Evolutionary conservation across 2,888 invertebrate genomes (phyloP).

Genomic region (Ganaspis brasiliensis): DNA sequence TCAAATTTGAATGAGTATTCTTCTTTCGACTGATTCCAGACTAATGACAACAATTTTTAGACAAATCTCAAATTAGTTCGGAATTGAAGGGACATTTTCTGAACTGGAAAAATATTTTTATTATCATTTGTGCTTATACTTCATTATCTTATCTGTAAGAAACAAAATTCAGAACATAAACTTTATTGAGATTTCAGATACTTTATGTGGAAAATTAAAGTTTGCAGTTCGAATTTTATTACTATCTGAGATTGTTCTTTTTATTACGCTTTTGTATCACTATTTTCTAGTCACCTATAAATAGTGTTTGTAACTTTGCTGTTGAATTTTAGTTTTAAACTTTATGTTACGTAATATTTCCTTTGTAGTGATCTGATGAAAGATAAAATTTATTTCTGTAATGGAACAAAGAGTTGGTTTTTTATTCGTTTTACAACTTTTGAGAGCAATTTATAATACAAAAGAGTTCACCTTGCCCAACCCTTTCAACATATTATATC

Average conservation of each 20-base stretch:
- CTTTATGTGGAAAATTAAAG: not conserved
- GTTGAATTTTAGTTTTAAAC: slow-evolving; percentile 12
- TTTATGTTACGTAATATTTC: slow-evolving; percentile 24
- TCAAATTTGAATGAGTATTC: too few relatives aligned
- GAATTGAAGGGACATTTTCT: not conserved
- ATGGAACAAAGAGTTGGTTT: not conserved
- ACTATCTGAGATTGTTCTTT: not conserved
- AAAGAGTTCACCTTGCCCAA: not conserved
- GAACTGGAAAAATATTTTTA: not conserved
- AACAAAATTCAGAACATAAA: not conserved
- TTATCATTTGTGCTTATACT: not conserved
- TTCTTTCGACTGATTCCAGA: too few relatives aligned
- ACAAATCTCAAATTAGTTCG: too few relatives aligned
- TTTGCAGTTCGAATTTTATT: not conserved
- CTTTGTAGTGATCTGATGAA: not conserved
- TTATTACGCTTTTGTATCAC: not conserved
- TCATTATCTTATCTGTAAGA: not conserved
- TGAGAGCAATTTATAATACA: not conserved
- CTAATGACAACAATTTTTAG: too few relatives aligned
- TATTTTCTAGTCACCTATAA: not conserved
- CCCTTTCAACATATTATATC: not conserved
- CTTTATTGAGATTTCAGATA: not conserved
- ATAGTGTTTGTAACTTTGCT: slow-evolving; percentile 21
- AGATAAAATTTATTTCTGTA: slow-evolving; percentile 10
- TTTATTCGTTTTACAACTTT: not conserved